These are phyloP conservation scores for Phyllotis vaccarum DNA, from an alignment of 2,797 vertebrate genomes.

Conservation along the genomic window DNA sequence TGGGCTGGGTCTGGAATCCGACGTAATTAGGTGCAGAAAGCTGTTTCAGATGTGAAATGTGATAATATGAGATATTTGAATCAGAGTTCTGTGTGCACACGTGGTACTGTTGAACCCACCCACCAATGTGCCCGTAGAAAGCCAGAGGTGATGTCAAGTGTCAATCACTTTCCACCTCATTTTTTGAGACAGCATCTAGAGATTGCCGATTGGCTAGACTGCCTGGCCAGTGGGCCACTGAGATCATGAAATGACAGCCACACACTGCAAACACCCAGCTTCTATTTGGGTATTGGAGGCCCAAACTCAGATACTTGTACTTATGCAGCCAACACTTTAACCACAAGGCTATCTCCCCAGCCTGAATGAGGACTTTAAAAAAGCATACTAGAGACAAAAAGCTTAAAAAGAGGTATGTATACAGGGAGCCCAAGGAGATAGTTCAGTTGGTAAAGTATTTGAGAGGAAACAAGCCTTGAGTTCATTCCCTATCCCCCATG, in stretches of 20 bases:
- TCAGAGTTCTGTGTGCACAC: background rate
- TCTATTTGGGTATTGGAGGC: background rate
- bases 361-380: background rate
- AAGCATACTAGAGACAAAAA: background rate
- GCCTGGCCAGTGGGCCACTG: background rate
- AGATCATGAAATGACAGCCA: background rate
- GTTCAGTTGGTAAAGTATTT: background rate
- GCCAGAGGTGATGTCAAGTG: background rate
- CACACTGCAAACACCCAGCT: too few relatives aligned
- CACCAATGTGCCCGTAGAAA: too few relatives aligned
- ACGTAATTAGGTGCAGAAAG: background rate
- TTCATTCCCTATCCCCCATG: background rate
- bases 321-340: background rate
- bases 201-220: background rate
- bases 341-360: background rate
- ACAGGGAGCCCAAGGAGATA: background rate
- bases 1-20: background rate
- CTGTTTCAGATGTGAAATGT: background rate
- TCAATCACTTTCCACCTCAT: background rate
- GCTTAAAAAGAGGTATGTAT: background rate
- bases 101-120: background rate
- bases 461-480: background rate
- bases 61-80: background rate
- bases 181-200: background rate
- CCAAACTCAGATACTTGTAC: background rate